Evolutionary conservation across 2,113 vertebrate genomes (phyloP).

Genomic region (Indicator maculatus): DNA sequence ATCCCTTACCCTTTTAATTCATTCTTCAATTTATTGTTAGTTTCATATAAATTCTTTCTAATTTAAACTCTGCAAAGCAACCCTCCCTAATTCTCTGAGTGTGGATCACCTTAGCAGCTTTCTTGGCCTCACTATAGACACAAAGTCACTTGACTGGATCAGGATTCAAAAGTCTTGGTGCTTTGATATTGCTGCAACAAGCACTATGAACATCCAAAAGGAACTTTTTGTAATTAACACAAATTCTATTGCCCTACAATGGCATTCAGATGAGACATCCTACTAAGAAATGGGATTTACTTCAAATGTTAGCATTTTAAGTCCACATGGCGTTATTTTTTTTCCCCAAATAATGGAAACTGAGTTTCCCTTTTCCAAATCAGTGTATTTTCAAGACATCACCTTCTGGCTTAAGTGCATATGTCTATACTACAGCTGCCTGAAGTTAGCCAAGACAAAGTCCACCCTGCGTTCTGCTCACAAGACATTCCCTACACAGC

Average conservation of each 20-base stretch:
- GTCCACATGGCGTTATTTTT: neutral
- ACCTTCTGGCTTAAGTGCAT: neutral
- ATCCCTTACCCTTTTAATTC: neutral
- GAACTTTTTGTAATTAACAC: neutral
- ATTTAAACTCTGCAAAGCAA: neutral
- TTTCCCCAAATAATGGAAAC: neutral
- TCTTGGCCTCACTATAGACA: neutral
- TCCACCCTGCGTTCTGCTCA: neutral
- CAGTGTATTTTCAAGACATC: neutral
- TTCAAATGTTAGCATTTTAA: neutral
- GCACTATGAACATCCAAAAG: neutral
- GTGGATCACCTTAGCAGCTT: neutral
- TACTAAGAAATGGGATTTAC: neutral
- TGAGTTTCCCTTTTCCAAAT: neutral
- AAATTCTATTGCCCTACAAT: neutral
- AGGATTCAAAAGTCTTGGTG: neutral
- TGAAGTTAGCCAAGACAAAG: neutral
- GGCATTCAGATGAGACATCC: neutral
- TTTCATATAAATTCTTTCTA: neutral
- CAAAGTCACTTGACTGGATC: neutral
- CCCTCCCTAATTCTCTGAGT: neutral
- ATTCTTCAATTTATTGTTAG: neutral
- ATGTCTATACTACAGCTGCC: neutral
- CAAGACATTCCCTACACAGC: neutral
- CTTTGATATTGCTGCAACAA: neutral